A percentile compares a stretch with the other conserved stretches of the same genome.
Evolutionary conservation across 30 jellyfish, hydroid and myxozoan species (phyloP).

Genomic region (Aurelia sp.): DNA sequence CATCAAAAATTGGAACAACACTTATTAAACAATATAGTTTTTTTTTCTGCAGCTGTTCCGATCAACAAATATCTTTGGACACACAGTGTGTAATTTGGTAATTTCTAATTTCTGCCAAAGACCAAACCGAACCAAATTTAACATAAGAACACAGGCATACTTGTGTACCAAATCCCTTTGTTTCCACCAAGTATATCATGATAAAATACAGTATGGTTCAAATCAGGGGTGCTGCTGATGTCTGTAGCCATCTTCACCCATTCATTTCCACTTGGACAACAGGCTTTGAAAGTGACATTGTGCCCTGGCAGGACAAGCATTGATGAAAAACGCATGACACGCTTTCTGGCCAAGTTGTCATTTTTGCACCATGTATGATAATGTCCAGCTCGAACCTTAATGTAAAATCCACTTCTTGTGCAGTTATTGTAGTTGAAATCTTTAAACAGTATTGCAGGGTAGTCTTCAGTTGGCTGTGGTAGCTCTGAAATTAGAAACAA

Average conservation of each 20-base stretch:
- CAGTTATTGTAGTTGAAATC: slow-evolving; percentile 89
- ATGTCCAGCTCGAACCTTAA: slow-evolving; percentile 80
- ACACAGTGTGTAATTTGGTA: too few relatives aligned
- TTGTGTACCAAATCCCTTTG: slow-evolving; percentile 92
- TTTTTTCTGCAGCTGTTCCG: too few relatives aligned
- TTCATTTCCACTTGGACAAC: slow-evolving; percentile 97
- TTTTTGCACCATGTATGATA: slow-evolving; percentile 79
- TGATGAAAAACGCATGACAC: slow-evolving; percentile 65
- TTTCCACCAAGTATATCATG: slow-evolving; percentile 71
- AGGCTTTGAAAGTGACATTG: slow-evolving; percentile 90
- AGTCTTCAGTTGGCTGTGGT: slow-evolving; percentile 95
- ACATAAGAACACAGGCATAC: slow-evolving; percentile 33
- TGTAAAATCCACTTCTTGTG: slow-evolving; percentile 67
- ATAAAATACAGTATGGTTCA: slow-evolving; percentile 80
- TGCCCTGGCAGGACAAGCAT: slow-evolving; percentile 89
- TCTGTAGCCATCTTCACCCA: slow-evolving; percentile 64
- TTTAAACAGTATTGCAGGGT: slow-evolving; percentile 90
- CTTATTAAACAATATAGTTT: too few relatives aligned
- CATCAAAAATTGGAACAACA: too few relatives aligned
- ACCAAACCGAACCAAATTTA: too few relatives aligned
- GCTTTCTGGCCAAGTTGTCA: slow-evolving; percentile 55
- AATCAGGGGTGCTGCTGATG: slow-evolving; percentile 79
- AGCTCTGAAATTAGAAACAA: slow-evolving; percentile 28
- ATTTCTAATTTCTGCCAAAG: too few relatives aligned
- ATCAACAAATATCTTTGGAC: too few relatives aligned